A percentile compares a stretch with the other conserved stretches of the same genome.
These are phyloP conservation scores for Amphiprion ocellaris DNA, from an alignment of 2,113 vertebrate genomes.

Conservation along the genomic window DNA sequence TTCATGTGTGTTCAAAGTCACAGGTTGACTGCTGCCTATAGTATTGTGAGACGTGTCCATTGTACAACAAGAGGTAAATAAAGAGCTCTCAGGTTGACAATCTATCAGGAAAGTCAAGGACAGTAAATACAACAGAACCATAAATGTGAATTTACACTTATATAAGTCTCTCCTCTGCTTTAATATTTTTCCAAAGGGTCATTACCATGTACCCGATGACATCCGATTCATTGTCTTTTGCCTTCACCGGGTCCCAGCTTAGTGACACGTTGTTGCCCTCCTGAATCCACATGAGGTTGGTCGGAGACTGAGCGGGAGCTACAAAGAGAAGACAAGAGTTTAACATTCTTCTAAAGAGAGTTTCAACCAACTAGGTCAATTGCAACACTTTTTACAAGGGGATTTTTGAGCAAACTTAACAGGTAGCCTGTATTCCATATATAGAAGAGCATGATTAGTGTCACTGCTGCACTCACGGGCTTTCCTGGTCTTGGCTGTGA, in stretches of 20 bases:
- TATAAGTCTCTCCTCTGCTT: too few species aligned
- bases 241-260: constrained; percentile 93
- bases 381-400: constrained; percentile 28
- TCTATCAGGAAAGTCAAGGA: background rate
- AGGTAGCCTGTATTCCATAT: constrained; percentile 56
- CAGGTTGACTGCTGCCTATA: too few species aligned
- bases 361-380: constrained; percentile 58
- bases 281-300: constrained; percentile 94
- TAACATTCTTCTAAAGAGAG: constrained; percentile 22
- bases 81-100: too few species aligned
- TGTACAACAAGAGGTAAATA: too few species aligned
- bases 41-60: too few species aligned
- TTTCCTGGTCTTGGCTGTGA: constrained; percentile 90
- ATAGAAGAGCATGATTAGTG: constrained; percentile 47
- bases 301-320: constrained; percentile 93
- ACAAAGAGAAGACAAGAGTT: constrained; percentile 31
- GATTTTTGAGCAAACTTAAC: constrained; percentile 43
- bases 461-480: constrained; percentile 87
- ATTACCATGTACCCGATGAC: constrained; percentile 96
- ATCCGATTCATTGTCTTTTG: constrained; percentile 93
- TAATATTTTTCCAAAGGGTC: background rate
- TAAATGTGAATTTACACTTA: background rate
- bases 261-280: constrained; percentile 93
- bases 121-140: background rate
- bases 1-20: too few species aligned